These are phyloP conservation scores for Talpa occidentalis DNA, from an alignment of 2,113 vertebrate species.

Conservation along the genomic window DNA sequence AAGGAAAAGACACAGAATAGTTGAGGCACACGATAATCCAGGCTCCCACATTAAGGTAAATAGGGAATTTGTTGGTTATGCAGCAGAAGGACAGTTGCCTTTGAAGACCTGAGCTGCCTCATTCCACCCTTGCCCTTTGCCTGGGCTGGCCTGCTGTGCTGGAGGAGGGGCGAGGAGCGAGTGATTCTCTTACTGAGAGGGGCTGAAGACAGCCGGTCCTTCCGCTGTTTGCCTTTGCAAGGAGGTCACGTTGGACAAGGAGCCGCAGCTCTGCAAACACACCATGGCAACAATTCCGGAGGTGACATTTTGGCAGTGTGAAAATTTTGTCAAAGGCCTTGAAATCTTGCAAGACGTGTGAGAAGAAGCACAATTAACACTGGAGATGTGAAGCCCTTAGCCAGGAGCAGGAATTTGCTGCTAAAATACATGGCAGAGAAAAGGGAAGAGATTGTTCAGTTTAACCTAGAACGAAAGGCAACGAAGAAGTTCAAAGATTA, in stretches of 20 bases:
- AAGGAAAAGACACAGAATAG: no score
- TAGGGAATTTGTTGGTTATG: not conserved
- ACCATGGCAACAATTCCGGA: not conserved
- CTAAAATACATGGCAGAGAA: constrained; percentile 76
- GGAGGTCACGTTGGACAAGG: not conserved
- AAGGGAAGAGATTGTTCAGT: constrained; percentile 71
- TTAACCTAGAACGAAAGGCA: constrained; percentile 70
- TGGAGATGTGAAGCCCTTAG: not conserved
- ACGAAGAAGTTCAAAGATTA: constrained; percentile 71
- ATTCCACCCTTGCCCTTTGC: not conserved
- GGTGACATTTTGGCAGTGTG: not conserved
- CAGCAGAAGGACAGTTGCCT: not conserved
- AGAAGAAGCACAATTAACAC: not conserved
- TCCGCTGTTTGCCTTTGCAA: not conserved
- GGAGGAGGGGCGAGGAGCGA: not conserved
- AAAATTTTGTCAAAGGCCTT: not conserved
- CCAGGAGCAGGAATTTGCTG: not conserved
- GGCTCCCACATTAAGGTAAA: not conserved
- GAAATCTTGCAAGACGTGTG: not conserved
- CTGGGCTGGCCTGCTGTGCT: not conserved
- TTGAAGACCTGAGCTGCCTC: not conserved
- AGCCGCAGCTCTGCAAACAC: not conserved
- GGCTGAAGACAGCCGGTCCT: not conserved
- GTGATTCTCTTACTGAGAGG: not conserved
- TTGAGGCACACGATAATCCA: no score